phyloP scores from a whole-genome alignment of 2,888 invertebrate species.

The Clostera curtula region DNA sequence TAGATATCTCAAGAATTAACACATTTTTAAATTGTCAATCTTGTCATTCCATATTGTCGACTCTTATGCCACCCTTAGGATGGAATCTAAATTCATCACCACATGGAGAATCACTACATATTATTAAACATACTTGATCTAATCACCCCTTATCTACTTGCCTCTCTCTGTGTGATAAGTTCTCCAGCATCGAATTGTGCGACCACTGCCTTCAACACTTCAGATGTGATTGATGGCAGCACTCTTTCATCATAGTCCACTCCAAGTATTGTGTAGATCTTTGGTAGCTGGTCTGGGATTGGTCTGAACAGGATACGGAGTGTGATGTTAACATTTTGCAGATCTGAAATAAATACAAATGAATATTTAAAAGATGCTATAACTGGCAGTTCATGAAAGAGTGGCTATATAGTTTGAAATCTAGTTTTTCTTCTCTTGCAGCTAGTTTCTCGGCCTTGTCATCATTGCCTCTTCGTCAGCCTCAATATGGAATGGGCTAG shows the following conservation, averaged over 20 bases:
- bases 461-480: too few relatives aligned
- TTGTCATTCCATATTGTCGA: too few relatives aligned
- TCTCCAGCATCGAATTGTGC: slow-evolving; percentile 99
- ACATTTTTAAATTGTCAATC: too few relatives aligned
- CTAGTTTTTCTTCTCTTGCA: too few relatives aligned
- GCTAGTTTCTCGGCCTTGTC: too few relatives aligned
- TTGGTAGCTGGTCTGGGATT: slow-evolving; percentile 92
- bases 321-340: slow-evolving; percentile 99
- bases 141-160: slow-evolving; percentile 39
- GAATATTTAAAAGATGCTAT: background rate
- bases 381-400: too few relatives aligned
- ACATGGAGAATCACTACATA: too few relatives aligned
- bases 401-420: too few relatives aligned
- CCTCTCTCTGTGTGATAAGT: slow-evolving; percentile 98
- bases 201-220: slow-evolving; percentile 98
- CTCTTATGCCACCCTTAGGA: too few relatives aligned
- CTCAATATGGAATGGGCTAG: too few relatives aligned
- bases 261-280: slow-evolving; percentile 96
- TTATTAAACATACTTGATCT: background rate
- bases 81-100: too few relatives aligned
- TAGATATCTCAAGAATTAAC: too few relatives aligned
- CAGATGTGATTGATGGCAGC: slow-evolving; percentile 97
- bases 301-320: slow-evolving; percentile 98
- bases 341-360: slow-evolving; percentile 79
- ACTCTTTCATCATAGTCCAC: slow-evolving; percentile 99